Evolutionary conservation across 2,113 vertebrate species (phyloP).

Genomic region (Anarhynchus alexandrinus): DNA sequence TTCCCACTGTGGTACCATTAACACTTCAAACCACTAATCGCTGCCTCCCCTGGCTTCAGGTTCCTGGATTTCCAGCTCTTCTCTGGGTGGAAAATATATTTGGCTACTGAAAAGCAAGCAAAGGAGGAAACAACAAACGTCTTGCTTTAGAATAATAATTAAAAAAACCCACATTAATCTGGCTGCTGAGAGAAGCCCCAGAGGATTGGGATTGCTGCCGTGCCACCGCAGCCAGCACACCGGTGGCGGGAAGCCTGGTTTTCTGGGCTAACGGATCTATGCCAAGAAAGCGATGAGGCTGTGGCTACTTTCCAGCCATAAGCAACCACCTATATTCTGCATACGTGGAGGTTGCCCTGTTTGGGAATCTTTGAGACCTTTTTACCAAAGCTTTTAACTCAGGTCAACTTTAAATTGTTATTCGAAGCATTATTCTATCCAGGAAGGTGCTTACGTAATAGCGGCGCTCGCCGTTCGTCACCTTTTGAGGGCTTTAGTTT

Average conservation of each 20-base stretch:
- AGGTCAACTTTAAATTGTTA: background rate
- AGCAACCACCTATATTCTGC: background rate
- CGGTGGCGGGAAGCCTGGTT: background rate
- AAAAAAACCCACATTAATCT: background rate
- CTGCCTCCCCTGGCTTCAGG: background rate
- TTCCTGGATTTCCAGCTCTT: background rate
- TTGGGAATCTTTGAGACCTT: background rate
- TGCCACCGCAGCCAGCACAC: background rate
- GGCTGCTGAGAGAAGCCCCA: background rate
- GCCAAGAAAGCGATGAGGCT: background rate
- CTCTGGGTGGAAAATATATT: background rate
- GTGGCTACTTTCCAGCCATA: background rate
- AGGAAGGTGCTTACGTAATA: background rate
- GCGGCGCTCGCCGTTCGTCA: accelerated
- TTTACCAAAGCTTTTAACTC: background rate
- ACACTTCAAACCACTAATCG: background rate
- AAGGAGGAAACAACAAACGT: background rate
- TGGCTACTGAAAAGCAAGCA: background rate
- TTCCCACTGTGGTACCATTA: constrained; percentile 19
- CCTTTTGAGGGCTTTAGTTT: background rate
- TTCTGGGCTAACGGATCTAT: background rate
- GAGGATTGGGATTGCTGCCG: background rate
- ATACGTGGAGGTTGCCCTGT: background rate
- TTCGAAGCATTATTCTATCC: background rate
- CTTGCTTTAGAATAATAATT: background rate